Evolutionary conservation across 2,113 vertebrate species (phyloP).

Genomic region (Marmota flaviventris): DNA sequence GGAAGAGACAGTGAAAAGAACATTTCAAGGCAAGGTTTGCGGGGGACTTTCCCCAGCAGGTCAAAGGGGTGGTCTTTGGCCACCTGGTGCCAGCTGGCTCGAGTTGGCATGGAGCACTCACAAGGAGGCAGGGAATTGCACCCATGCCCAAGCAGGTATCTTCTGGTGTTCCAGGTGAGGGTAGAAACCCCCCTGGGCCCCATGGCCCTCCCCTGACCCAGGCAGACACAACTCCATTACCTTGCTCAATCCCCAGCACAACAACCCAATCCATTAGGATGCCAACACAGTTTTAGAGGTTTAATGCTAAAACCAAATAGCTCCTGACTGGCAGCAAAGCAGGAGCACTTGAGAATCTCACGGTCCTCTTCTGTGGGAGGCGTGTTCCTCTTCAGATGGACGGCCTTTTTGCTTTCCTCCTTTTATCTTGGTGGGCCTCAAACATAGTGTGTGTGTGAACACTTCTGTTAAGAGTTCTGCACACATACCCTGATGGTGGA

Average conservation of each 20-base stretch:
- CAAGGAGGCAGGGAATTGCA: not conserved
- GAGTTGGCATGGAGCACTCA: fast-evolving
- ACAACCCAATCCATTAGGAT: not conserved
- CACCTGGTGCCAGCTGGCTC: not conserved
- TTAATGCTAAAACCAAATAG: not conserved
- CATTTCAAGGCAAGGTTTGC: not conserved
- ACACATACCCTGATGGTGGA: not conserved
- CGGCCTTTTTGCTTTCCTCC: not conserved
- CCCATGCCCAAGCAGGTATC: not conserved
- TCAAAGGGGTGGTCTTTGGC: not conserved
- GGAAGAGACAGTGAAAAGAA: not conserved
- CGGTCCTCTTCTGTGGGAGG: not conserved
- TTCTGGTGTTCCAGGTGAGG: not conserved
- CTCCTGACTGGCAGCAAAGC: fast-evolving
- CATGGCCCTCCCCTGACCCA: not conserved
- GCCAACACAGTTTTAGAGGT: not conserved
- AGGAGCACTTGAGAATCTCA: not conserved
- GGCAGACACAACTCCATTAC: not conserved
- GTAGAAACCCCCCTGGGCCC: not conserved
- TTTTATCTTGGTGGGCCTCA: not conserved
- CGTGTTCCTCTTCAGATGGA: not conserved
- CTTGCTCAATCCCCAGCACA: not conserved
- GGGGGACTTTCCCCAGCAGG: not conserved
- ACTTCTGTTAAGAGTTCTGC: not conserved
- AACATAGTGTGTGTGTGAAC: not conserved